A percentile compares a stretch with the other conserved stretches of the same genome.
Evolutionary conservation across 2,113 vertebrate genomes (phyloP).

Genomic region (Lanius collurio): DNA sequence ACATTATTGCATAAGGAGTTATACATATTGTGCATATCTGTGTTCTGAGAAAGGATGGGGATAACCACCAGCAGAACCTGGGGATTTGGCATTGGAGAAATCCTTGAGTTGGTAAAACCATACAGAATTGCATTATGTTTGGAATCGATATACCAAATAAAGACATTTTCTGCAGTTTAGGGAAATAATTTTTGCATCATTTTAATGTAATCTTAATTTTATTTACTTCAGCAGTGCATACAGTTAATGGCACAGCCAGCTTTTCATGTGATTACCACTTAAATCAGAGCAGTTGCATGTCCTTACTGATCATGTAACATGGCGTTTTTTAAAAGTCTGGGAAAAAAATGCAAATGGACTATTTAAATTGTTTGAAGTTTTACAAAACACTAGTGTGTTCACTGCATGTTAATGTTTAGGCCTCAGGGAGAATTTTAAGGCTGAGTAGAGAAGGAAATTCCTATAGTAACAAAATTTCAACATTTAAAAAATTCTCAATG

Average conservation of each 20-base stretch:
- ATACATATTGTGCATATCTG: not conserved
- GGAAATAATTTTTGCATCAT: not conserved
- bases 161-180: not conserved
- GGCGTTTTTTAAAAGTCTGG: not conserved
- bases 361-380: not conserved
- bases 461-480: not conserved
- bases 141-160: not conserved
- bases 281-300: not conserved
- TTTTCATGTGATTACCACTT: not conserved
- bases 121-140: not conserved
- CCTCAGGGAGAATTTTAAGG: not conserved
- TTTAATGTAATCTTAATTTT: not conserved
- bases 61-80: not conserved
- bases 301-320: not conserved
- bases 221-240: not conserved
- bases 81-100: fast-evolving
- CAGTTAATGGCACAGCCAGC: not conserved
- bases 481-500: not conserved
- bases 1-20: not conserved
- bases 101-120: not conserved
- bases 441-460: not conserved
- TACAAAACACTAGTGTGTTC: not conserved
- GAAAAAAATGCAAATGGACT: not conserved
- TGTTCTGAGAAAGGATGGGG: not conserved
- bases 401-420: not conserved